Conservation (phyloP, 2,888 invertebrate species). For the Ichneumon xanthorius region DNA sequence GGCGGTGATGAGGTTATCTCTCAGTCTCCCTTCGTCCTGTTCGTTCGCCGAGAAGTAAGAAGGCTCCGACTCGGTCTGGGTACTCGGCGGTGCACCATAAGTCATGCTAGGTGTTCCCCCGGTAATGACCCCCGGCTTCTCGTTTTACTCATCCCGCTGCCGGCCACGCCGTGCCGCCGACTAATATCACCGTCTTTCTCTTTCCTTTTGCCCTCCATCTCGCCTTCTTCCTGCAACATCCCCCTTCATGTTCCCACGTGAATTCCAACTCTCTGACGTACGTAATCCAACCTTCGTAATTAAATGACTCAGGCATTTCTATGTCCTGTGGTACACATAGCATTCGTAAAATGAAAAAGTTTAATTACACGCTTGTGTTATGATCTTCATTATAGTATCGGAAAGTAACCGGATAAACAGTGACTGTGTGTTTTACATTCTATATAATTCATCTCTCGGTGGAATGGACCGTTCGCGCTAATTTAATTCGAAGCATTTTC, state of each 20-base stretch:
- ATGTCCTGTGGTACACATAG: slow-evolving; percentile 1
- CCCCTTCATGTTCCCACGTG: slow-evolving; percentile 68
- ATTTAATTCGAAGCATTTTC: too few species aligned
- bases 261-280: slow-evolving; percentile 60
- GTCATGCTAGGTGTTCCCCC: slow-evolving; percentile 81
- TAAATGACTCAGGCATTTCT: slow-evolving; percentile 65
- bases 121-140: slow-evolving; percentile 81
- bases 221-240: slow-evolving; percentile 54
- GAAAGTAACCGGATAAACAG: not conserved
- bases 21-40: slow-evolving; percentile 45
- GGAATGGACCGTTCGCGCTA: not conserved
- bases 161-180: slow-evolving; percentile 66
- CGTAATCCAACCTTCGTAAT: slow-evolving; percentile 62
- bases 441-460: not conserved
- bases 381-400: slow-evolving; percentile 3
- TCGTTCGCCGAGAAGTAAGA: slow-evolving; percentile 52
- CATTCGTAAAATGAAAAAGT: not conserved
- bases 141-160: slow-evolving; percentile 78
- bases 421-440: not conserved
- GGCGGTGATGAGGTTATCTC: slow-evolving; percentile 42
- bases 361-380: slow-evolving; percentile 19
- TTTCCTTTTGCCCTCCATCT: slow-evolving; percentile 38
- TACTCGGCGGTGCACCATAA: slow-evolving; percentile 74
- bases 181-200: slow-evolving; percentile 69
- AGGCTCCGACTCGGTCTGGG: slow-evolving; percentile 44